Evolutionary conservation across 2,888 invertebrate genomes (phyloP).

Genomic region (Meandrusa payeni): DNA sequence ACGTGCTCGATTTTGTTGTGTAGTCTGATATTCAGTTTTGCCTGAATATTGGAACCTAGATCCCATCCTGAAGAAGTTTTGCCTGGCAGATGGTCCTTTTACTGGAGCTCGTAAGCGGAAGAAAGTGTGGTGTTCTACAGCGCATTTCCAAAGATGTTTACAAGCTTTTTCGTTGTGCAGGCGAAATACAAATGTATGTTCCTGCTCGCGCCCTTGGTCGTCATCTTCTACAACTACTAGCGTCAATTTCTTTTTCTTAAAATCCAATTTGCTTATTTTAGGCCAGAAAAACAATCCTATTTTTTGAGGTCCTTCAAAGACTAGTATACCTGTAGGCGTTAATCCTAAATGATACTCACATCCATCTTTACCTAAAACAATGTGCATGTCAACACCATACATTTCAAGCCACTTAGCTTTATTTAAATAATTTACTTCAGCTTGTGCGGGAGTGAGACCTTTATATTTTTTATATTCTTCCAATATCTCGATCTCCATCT

Average conservation of each 20-base stretch:
- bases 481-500: constrained; percentile 96
- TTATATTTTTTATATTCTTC: constrained; percentile 94
- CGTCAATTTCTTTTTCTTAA: constrained; percentile 98
- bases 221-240: constrained; percentile 99
- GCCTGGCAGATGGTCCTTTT: constrained; percentile 92
- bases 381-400: constrained; percentile 99
- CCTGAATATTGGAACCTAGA: constrained; percentile 97
- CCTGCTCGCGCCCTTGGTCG: constrained; percentile 97
- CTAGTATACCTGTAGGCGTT: constrained; percentile 98
- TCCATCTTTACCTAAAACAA: constrained; percentile 97
- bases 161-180: constrained; percentile 98
- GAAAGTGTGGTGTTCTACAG: constrained; percentile 99
- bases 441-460: constrained; percentile 96
- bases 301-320: constrained; percentile 97
- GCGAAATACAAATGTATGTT: constrained; percentile 99
- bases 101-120: constrained; percentile 95
- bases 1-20: constrained; percentile 93
- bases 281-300: constrained; percentile 99
- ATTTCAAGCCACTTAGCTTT: constrained; percentile 99
- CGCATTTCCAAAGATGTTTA: constrained; percentile 99
- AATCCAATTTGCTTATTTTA: constrained; percentile 98
- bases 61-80: constrained; percentile 99
- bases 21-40: constrained; percentile 98
- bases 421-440: constrained; percentile 96
- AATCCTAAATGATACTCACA: constrained; percentile 97